Evolutionary conservation across 2,888 invertebrate species (phyloP).

Genomic region (Sesia apiformis): DNA sequence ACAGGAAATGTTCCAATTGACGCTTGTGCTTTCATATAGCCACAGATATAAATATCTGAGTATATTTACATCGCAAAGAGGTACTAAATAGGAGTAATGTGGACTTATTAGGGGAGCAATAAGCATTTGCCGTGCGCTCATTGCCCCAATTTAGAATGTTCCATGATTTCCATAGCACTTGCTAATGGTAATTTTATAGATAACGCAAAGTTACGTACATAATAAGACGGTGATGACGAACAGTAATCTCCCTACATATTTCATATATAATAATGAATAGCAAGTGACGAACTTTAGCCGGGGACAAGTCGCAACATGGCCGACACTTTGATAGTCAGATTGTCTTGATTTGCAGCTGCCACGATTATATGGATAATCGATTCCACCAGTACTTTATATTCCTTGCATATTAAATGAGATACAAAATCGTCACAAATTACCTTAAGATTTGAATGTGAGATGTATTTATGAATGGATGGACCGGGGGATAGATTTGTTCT

Average conservation of each 20-base stretch:
- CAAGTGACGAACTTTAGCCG: slow-evolving; percentile 18
- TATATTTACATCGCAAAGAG: too few species aligned
- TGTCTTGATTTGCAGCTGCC: slow-evolving; percentile 47
- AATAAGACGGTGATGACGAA: slow-evolving; percentile 17
- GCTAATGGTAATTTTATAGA: slow-evolving; percentile 45
- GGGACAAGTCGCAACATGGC: slow-evolving; percentile 15
- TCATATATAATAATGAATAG: slow-evolving; percentile 37
- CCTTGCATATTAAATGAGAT: slow-evolving; percentile 70
- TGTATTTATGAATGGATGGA: slow-evolving; percentile 29
- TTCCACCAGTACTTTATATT: slow-evolving; percentile 64
- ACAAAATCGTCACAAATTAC: slow-evolving; percentile 72
- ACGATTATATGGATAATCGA: slow-evolving; percentile 25
- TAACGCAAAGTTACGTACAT: slow-evolving; percentile 55
- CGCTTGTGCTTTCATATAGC: too few species aligned
- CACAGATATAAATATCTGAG: too few species aligned
- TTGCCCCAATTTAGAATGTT: neutral
- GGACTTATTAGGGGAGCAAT: too few species aligned
- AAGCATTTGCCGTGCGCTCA: neutral
- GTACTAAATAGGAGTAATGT: too few species aligned
- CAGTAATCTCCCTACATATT: slow-evolving; percentile 26
- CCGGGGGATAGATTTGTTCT: too few species aligned
- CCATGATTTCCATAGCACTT: slow-evolving; percentile 16
- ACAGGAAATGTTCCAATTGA: too few species aligned
- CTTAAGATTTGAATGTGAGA: slow-evolving; percentile 70
- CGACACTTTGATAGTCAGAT: slow-evolving; percentile 54